These are phyloP conservation scores for Sylvilagus floridanus DNA, from an alignment of 2,797 vertebrate genomes.

Conservation along the genomic window DNA sequence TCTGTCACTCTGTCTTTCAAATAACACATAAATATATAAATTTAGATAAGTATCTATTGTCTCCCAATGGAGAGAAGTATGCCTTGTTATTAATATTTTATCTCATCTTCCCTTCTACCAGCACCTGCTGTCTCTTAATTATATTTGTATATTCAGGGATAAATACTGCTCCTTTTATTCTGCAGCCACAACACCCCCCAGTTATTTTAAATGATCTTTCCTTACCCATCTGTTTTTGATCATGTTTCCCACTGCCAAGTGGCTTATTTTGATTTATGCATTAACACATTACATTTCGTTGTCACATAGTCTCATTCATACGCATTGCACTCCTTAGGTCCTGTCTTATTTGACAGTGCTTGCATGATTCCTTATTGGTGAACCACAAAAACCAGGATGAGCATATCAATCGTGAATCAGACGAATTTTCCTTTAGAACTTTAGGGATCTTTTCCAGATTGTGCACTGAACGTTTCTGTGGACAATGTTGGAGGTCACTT, in stretches of 20 bases:
- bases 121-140: background rate
- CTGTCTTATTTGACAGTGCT: conserved; percentile 19
- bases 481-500: background rate
- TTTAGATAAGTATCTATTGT: background rate
- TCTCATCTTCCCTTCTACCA: background rate
- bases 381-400: background rate
- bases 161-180: background rate
- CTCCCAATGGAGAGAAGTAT: background rate
- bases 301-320: background rate
- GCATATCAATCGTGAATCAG: background rate
- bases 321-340: background rate
- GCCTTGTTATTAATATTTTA: background rate
- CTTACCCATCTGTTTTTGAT: background rate
- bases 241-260: background rate
- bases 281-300: background rate
- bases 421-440: background rate
- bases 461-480: background rate
- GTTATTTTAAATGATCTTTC: background rate
- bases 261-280: background rate
- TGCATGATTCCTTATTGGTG: background rate
- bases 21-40: no score
- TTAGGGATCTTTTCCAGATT: background rate
- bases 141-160: background rate
- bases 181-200: background rate
- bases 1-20: no score